Base-by-base conservation (phyloP, 35 echinoderm and acorn worm species). In the Ophioderma brevispina region DNA sequence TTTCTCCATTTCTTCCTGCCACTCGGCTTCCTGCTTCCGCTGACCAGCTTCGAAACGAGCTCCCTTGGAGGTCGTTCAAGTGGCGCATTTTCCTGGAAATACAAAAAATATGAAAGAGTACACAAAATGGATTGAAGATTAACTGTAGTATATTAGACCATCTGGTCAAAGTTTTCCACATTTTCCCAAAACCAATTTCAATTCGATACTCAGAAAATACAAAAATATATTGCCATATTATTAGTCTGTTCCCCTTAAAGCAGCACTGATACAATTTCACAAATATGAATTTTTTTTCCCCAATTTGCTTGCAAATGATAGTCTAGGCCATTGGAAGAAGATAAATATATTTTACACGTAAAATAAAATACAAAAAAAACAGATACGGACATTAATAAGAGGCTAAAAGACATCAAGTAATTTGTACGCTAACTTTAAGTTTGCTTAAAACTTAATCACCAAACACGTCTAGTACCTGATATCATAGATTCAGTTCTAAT, bases 41-140 rank as follows among this genome's bases (percentile, higher is more conserved):
- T 85, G 90, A 4, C 35, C 40, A 21, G 90, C 81, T 64, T 91
- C 90, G 18, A 64, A 84, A 25, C 82, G 37, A 40, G 90, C 90
- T 49, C 86, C 36, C 75, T 91, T 63, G 19, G 86, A 36, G 34
- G 37, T 86, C 85, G 41, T 76, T 91, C 90, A 0, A 91, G 76
- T 31, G 23, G 39, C 2, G 32, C 31, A 14, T 91, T 91, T 43
- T 91, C 90, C 90, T 91, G 39, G 15, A 90, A 43, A 49, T 4
- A 70, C 13, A 80, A 5, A 40, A 31, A 80, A 80, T n/a, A 19
- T 80, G 5, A 80, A 38, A 80, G 2, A 38, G 6, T 15, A 4
- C 25, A 18, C 18, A n/a, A 21, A 17, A 13, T 38, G n/a, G 13
- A 31, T 1, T 80, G 34, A 80, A 78, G 30, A 78, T 78, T 30